phyloP scores from a whole-genome alignment of 2,797 vertebrate species.

The Neosilurus mollespiculum region DNA sequence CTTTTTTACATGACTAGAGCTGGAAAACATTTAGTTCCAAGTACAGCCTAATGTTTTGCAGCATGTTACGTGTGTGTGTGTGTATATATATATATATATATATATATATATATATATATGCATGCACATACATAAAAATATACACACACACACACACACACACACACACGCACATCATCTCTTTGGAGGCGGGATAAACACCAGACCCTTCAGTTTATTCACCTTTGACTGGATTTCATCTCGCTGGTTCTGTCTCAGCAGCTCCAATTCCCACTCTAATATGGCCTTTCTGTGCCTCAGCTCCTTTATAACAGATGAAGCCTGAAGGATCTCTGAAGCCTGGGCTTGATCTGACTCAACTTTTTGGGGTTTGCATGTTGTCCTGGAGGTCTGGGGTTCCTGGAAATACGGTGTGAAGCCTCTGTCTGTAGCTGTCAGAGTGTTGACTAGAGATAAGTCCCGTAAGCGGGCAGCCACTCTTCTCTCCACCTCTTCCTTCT shows the following conservation, averaged over 20 bases:
- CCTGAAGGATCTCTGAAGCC: conserved; percentile 42
- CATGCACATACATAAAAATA: too few relatives aligned
- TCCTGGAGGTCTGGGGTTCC: conserved; percentile 17
- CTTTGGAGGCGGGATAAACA: conserved; percentile 59
- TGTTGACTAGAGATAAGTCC: conserved; percentile 29
- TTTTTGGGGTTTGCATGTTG: conserved; percentile 29
- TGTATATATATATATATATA: too few relatives aligned
- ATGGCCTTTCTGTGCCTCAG: conserved; percentile 49
- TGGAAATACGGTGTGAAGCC: conserved; percentile 50
- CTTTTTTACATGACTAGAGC: not conserved
- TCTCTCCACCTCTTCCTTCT: conserved; percentile 49
- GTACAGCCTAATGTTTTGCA: not conserved
- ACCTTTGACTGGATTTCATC: conserved; percentile 49
- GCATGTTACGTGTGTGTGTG: not conserved
- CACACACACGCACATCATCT: conserved; percentile 22
- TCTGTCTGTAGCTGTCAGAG: conserved; percentile 17
- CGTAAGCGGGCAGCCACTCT: conserved; percentile 48
- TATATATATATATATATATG: too few relatives aligned
- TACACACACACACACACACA: too few relatives aligned
- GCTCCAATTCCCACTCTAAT: conserved; percentile 49
- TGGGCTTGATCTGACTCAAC: conserved; percentile 3
- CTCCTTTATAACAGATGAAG: conserved; percentile 45
- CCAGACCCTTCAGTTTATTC: conserved; percentile 47
- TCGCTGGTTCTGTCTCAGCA: conserved; percentile 44
- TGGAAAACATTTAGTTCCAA: not conserved